Conservation (phyloP, 1,140 invertebrate species). For the Mamestra configurata region DNA sequence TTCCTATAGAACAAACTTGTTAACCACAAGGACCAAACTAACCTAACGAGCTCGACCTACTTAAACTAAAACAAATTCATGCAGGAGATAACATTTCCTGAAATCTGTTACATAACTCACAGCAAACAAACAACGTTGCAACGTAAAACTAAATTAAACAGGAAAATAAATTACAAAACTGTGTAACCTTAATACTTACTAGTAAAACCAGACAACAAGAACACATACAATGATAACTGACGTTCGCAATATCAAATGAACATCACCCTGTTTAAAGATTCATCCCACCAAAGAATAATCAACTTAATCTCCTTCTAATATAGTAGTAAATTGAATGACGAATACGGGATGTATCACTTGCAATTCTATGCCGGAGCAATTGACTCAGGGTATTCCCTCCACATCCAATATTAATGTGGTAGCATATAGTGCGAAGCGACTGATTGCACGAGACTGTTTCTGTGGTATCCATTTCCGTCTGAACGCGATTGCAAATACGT, state of each 20-base stretch:
- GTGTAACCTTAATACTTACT: background rate
- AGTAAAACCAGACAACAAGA: constrained; percentile 14
- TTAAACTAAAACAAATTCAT: background rate
- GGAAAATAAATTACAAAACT: constrained; percentile 24
- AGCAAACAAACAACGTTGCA: background rate
- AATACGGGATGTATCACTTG: constrained; percentile 59
- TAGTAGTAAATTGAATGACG: constrained; percentile 35
- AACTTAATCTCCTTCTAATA: constrained; percentile 34
- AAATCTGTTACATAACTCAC: background rate
- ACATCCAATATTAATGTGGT: constrained; percentile 70
- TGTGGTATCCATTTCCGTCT: constrained; percentile 32
- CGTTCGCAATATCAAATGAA: constrained; percentile 37
- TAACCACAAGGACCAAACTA: background rate
- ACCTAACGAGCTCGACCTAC: background rate
- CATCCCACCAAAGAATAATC: constrained; percentile 19
- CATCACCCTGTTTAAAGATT: constrained; percentile 30
- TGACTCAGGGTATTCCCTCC: constrained; percentile 78
- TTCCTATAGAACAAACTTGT: too few relatives aligned
- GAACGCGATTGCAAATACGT: constrained; percentile 21
- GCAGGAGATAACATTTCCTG: background rate
- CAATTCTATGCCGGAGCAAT: constrained; percentile 74
- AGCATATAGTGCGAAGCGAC: constrained; percentile 37
- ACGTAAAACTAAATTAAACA: constrained; percentile 25
- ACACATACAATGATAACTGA: constrained; percentile 35
- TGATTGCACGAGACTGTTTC: constrained; percentile 27